Conservation (phyloP, 2,113 vertebrate genomes). For the Chionomys nivalis region DNA sequence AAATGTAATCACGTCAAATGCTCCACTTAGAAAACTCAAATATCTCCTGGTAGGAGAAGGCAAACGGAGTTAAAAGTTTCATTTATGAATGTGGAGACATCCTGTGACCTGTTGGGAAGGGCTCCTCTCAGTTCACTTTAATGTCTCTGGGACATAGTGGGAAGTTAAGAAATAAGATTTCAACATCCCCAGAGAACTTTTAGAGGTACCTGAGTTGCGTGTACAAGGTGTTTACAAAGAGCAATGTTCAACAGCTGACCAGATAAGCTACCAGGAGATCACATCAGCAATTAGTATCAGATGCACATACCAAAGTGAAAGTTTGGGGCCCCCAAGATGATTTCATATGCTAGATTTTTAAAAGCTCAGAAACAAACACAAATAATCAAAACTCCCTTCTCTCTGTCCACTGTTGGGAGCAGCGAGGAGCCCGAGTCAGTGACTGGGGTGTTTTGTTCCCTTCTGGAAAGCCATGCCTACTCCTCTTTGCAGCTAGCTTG, state of each 20-base stretch:
- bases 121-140: not conserved
- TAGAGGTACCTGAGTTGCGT: not conserved
- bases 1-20: slow-evolving; percentile 26
- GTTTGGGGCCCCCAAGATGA: not conserved
- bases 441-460: not conserved
- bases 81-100: not conserved
- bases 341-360: not conserved
- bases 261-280: slow-evolving; percentile 3
- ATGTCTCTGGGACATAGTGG: not conserved
- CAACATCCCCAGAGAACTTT: slow-evolving; percentile 41
- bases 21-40: slow-evolving; percentile 33
- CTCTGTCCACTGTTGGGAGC: not conserved
- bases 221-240: not conserved
- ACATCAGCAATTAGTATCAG: not conserved
- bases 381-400: not conserved
- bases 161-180: not conserved
- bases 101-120: slow-evolving; percentile 25
- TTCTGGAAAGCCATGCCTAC: not conserved
- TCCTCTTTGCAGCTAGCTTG: not conserved
- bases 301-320: not conserved
- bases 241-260: not conserved
- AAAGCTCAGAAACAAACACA: not conserved
- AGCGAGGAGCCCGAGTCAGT: not conserved
- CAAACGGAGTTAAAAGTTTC: not conserved
- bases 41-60: not conserved